Percentiles rank a stretch among this genome's conserved stretches.
Conservation (phyloP, 2,797 vertebrate genomes). For the Galago senegalensis region DNA sequence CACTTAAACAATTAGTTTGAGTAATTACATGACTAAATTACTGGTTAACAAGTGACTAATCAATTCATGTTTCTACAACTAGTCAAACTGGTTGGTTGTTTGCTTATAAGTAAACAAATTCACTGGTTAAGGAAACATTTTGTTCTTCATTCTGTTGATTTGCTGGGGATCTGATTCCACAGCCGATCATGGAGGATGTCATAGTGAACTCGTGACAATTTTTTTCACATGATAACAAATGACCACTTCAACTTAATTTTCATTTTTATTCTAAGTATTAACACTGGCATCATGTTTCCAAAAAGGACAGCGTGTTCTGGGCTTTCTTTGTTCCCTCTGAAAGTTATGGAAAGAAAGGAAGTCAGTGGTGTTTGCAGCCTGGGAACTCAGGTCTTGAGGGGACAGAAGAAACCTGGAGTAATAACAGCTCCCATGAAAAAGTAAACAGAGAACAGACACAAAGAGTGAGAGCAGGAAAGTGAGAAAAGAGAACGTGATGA, state of each 20-base stretch:
- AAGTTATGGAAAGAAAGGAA: constrained; percentile 56
- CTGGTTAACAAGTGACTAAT: not conserved
- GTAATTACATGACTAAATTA: constrained; percentile 2
- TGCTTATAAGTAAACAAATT: constrained; percentile 54
- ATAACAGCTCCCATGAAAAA: constrained; percentile 1
- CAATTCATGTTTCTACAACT: constrained; percentile 30
- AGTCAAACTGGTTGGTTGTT: not conserved
- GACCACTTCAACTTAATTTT: constrained; percentile 36
- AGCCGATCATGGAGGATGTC: not conserved
- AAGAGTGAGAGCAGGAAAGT: not conserved
- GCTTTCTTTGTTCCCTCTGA: constrained; percentile 61
- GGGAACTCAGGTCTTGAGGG: constrained; percentile 17
- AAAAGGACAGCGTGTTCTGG: constrained; percentile 20
- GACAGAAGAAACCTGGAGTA: not conserved
- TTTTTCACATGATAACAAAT: constrained; percentile 22
- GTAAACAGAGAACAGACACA: constrained; percentile 60
- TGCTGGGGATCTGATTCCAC: not conserved
- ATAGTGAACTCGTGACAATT: not conserved
- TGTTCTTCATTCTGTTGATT: constrained; percentile 6
- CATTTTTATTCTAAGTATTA: not conserved
- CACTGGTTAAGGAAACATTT: not conserved
- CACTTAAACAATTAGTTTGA: constrained; percentile 10
- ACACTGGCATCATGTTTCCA: constrained; percentile 32
- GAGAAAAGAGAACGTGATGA: not conserved
- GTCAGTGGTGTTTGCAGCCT: constrained; percentile 2